phyloP scores from a whole-genome alignment of 2,888 invertebrate genomes.

The Noctua pronuba region DNA sequence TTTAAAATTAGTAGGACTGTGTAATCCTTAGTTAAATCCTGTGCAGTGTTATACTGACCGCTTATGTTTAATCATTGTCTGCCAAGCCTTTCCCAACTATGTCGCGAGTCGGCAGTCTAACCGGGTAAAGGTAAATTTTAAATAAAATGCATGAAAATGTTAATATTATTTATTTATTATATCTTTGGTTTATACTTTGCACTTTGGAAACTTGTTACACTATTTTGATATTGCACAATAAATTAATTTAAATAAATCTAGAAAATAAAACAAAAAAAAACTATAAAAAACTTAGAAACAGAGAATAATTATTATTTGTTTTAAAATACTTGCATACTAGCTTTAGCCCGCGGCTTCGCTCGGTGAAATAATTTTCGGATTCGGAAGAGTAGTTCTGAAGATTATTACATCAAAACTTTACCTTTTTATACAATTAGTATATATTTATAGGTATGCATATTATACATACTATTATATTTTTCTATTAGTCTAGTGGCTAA shows the following conservation, averaged over 20 bases:
- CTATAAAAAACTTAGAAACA: background rate
- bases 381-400: background rate
- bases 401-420: no score
- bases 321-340: conserved; percentile 7
- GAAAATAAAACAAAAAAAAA: conserved; percentile 10
- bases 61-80: no score
- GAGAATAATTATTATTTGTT: no score
- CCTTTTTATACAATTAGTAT: background rate
- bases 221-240: conserved; percentile 38
- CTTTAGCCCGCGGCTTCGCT: background rate
- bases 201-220: conserved; percentile 44
- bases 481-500: conserved; percentile 18
- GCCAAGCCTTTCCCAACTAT: background rate
- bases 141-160: conserved; percentile 19
- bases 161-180: conserved; percentile 13
- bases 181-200: conserved; percentile 54
- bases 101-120: background rate
- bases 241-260: conserved; percentile 7
- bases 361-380: background rate
- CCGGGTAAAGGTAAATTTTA: background rate
- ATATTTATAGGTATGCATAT: no score
- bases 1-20: background rate
- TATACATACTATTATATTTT: background rate
- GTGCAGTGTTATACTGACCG: background rate
- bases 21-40: no score